These are phyloP conservation scores for Psammodynastes pulverulentus DNA, from an alignment of 2,113 vertebrate species.

Conservation along the genomic window DNA sequence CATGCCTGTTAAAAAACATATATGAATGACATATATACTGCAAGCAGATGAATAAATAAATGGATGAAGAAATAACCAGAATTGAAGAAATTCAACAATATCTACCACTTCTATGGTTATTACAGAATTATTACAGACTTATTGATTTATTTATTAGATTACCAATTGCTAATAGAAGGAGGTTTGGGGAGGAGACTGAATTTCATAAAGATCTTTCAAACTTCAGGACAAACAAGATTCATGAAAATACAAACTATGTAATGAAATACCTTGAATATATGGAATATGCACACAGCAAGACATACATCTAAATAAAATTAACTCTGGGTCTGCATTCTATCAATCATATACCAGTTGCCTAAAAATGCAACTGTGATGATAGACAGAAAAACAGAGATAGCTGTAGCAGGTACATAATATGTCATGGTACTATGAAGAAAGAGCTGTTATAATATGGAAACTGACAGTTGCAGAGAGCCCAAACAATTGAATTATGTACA, in stretches of 20 bases:
- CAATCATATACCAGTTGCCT: background rate
- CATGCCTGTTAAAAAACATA: background rate
- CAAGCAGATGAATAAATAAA: background rate
- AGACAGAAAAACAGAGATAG: background rate
- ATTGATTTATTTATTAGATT: background rate
- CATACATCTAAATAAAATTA: background rate
- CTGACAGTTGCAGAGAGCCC: background rate
- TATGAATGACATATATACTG: background rate
- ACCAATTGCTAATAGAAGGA: background rate
- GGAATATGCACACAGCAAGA: background rate
- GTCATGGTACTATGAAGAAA: background rate
- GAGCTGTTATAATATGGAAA: background rate
- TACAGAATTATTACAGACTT: background rate
- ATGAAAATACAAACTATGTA: background rate
- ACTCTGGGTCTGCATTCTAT: background rate
- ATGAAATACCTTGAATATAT: background rate
- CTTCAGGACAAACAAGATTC: background rate
- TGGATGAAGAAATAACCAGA: background rate
- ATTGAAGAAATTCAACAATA: background rate
- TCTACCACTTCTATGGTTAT: background rate
- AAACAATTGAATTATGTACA: background rate
- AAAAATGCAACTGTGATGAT: background rate
- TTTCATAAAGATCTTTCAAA: background rate
- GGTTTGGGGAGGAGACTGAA: background rate
- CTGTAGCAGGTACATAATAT: background rate